phyloP scores from a whole-genome alignment of 2,797 vertebrate genomes.

The Macropodus opercularis region DNA sequence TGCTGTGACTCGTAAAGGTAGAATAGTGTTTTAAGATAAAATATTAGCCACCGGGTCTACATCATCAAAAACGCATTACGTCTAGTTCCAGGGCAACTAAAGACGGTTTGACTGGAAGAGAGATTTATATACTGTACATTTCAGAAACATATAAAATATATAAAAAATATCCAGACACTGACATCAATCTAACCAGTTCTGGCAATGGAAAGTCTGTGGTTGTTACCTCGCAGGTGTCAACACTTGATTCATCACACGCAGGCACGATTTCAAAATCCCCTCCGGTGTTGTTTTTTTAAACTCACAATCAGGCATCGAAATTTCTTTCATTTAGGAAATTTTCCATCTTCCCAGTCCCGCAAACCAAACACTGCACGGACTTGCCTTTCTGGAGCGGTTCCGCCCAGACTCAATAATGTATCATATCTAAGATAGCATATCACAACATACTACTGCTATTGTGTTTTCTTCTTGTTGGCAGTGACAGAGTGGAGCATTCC shows the following conservation, averaged over 20 bases:
- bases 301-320: conserved; percentile 47
- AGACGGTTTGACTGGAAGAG: conserved; percentile 20
- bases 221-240: conserved; percentile 44
- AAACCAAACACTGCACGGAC: conserved; percentile 41
- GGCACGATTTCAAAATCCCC: conserved; percentile 33
- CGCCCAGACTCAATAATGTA: conserved; percentile 58
- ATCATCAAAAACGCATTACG: conserved; percentile 61
- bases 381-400: conserved; percentile 49
- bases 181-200: conserved; percentile 36
- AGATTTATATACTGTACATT: conserved; percentile 30
- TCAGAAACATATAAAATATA: conserved; percentile 29
- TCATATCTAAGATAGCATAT: conserved; percentile 69
- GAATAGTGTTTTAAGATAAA: conserved; percentile 53
- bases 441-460: conserved; percentile 58
- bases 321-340: conserved; percentile 13
- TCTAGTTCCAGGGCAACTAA: conserved; percentile 30
- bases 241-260: conserved; percentile 35
- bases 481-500: conserved; percentile 50
- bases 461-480: conserved; percentile 51
- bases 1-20: conserved; percentile 50
- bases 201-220: conserved; percentile 34
- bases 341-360: conserved; percentile 26
- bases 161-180: not conserved
- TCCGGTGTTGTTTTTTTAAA: conserved; percentile 36
- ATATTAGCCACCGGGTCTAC: conserved; percentile 48